Base-by-base conservation (phyloP, 2,888 invertebrate species). In the Perdita meconis region DNA sequence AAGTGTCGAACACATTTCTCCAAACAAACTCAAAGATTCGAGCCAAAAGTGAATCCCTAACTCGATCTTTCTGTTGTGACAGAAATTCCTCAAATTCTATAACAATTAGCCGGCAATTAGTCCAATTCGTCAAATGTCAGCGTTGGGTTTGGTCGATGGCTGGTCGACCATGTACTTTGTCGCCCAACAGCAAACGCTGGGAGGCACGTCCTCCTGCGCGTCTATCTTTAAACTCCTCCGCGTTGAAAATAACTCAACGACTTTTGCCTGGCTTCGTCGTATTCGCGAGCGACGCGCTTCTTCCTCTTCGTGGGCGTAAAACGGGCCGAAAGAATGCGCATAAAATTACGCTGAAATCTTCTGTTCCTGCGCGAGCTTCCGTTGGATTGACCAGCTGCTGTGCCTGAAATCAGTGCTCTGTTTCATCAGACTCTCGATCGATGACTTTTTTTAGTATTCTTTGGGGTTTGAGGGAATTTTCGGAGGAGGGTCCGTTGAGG, bases 191-290 rank as follows among this genome's bases (percentile, higher is more conserved):
- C 12, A 38, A 53, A 51, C 40, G 30, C 36, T 19, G 42, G 42
- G 47, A 64, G 44, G 40, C 53, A 30, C 53, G 59, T 72, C 44
- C 63, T 56, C 24, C 44, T 26, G 70, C 22, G 53, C 22, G 47
- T 73, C 80, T 78, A 80, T 74, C 69, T 80, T 70, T 74, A 78
- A 69, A 56, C 69, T 69, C 36, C 65, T 56, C 59, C 53, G 38
- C 53, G 66, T 63, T 69, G 69, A 78, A 80, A 80, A 80, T 80
- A 80, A 68, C 65, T 59, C 36, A 40, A 24, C 40, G 50, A 63
- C 67, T 64, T 67, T 64, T 42, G 78, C 63, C 60, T 55, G 67
- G 50, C 65, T 57, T 50, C 47, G 71, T 67, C 53, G 71, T 44
- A 40, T 55, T 40, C 67, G 19, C 69, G 47, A 50, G 16, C 65